Conservation (phyloP, 2,797 vertebrate genomes). For the Sebastolobus alascanus region DNA sequence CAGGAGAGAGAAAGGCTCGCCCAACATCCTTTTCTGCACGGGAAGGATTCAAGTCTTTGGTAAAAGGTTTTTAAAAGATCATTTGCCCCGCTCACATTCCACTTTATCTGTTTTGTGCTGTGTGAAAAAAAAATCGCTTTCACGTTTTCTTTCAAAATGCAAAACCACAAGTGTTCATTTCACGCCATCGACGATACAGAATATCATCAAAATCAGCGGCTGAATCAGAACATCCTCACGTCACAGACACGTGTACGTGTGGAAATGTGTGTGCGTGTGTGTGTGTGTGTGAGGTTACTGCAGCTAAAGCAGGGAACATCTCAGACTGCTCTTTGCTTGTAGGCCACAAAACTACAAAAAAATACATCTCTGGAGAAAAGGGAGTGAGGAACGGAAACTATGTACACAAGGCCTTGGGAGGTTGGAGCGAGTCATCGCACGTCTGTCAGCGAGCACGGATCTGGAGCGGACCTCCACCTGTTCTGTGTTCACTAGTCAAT, state of each 20-base stretch:
- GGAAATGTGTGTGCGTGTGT: not conserved
- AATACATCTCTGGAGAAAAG: slow-evolving; percentile 24
- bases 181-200: slow-evolving; percentile 28
- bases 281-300: slow-evolving; percentile 2
- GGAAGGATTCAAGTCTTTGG: slow-evolving; percentile 92
- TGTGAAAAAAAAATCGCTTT: slow-evolving; percentile 60
- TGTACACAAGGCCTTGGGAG: slow-evolving; percentile 63
- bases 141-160: slow-evolving; percentile 40
- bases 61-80: slow-evolving; percentile 79
- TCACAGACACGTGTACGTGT: slow-evolving; percentile 8
- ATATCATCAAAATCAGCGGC: slow-evolving; percentile 16
- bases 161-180: slow-evolving; percentile 45
- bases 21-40: slow-evolving; percentile 72
- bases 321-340: slow-evolving; percentile 28
- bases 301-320: slow-evolving; percentile 31
- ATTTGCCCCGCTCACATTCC: slow-evolving; percentile 62
- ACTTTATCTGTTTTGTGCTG: slow-evolving; percentile 83
- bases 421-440: not conserved
- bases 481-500: not conserved
- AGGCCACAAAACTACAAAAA: slow-evolving; percentile 43
- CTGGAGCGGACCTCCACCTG: not conserved
- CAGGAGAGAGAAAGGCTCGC: slow-evolving; percentile 42
- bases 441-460: slow-evolving; percentile 20
- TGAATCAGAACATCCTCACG: slow-evolving; percentile 24
- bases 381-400: slow-evolving; percentile 22